Evolutionary conservation across 2,113 vertebrate species (phyloP), one percentile per base, ranked within the genome.

Genomic region (Xenopus borealis): DNA sequence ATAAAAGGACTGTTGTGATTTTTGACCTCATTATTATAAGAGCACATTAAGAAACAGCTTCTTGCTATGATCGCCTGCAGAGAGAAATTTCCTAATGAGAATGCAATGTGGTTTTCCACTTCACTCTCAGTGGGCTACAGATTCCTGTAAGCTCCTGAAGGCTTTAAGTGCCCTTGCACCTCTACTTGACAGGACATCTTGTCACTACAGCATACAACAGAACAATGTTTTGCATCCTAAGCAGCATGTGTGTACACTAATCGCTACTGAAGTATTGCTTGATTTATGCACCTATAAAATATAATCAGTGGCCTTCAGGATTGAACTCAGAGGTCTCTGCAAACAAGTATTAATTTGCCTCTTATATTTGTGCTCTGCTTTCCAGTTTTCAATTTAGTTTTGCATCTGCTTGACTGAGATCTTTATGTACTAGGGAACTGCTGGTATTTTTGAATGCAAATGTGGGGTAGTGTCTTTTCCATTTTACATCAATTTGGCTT

Each of bases 21-120:
- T 77, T 14, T 67, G 50, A 64, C 74, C 74, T 77, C 61, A 77
- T 77, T 77, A 77, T 64, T 46, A 70, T 67, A 70, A 77, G 61
- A 70, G 74, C 74, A 77, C 66, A 77, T 77, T 77, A 77, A 63
- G 67, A 70, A 70, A 69, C 59, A 70, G 66, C 33, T 62, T 70
- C 52, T 55, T 70, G 13, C 67, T 69, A 69, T 44, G 65, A 76
- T 66, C 27, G 19, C 73, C 66, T 57, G 50, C 62, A 70, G 66
- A 77, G 66, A 40, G 67, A 61, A 70, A 64, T 50, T 27, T 57
- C 52, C 69, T 70, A 76, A 70, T 77, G 67, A 77, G 58, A 0
- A 64, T 13, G 13, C 66, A 62, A 33, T 63, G 12, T 63, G 13
- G 10, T 63, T 40, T 16, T 13, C 62, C 23, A 1, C 33, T 40